phyloP scores from a whole-genome alignment of 2,113 vertebrate genomes.

The Sminthopsis crassicaudata region DNA sequence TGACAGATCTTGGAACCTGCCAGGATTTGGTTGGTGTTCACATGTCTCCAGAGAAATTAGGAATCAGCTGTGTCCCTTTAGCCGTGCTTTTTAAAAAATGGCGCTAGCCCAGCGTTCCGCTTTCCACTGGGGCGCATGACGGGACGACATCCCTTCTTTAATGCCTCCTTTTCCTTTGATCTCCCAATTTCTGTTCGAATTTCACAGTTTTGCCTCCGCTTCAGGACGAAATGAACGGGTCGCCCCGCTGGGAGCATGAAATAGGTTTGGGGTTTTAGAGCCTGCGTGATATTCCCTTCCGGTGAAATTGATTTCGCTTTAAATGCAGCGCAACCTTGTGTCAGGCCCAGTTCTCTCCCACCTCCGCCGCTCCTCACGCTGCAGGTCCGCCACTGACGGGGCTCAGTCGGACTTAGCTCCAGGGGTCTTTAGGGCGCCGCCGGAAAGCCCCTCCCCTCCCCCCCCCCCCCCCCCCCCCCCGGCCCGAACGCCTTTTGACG shows the following conservation, averaged over 20 bases:
- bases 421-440: constrained; percentile 1
- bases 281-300: constrained; percentile 60
- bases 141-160: constrained; percentile 74
- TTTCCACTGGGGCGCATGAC: constrained; percentile 74
- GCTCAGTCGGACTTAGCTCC: constrained; percentile 47
- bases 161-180: constrained; percentile 75
- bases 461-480: background rate
- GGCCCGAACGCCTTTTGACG: background rate
- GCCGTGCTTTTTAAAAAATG: constrained; percentile 60
- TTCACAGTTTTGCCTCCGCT: constrained; percentile 77
- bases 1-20: constrained; percentile 7
- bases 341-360: background rate
- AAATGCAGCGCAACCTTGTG: constrained; percentile 52
- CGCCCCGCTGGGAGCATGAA: constrained; percentile 75
- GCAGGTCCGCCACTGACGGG: constrained; percentile 4
- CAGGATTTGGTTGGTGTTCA: constrained; percentile 16
- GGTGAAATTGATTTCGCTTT: constrained; percentile 76
- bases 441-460: constrained; percentile 6
- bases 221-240: constrained; percentile 73
- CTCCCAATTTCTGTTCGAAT: constrained; percentile 79
- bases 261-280: constrained; percentile 65
- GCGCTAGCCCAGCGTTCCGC: constrained; percentile 60
- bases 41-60: constrained; percentile 61
- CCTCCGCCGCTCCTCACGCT: constrained; percentile 39
- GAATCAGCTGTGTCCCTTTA: constrained; percentile 72